Evolutionary conservation across 2,888 invertebrate genomes (phyloP).

Genomic region (Reticulitermes lucifugus): DNA sequence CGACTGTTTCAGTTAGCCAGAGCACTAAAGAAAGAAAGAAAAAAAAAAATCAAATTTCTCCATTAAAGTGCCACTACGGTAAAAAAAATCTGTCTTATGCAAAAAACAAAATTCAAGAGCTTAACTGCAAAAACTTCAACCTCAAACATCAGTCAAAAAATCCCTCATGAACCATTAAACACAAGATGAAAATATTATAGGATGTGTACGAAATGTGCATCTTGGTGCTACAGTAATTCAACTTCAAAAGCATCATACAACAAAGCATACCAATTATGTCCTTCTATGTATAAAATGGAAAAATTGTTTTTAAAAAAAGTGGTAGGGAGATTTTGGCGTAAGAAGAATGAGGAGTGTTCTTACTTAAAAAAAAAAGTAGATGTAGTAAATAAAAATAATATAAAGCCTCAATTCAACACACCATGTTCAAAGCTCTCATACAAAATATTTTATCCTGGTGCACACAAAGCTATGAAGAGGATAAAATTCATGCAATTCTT

Average conservation of each 20-base stretch:
- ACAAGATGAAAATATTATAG: neutral
- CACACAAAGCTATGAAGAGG: slow-evolving; percentile 2
- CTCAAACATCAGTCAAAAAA: neutral
- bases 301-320: slow-evolving; percentile 23
- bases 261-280: neutral
- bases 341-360: neutral
- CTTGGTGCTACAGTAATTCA: neutral
- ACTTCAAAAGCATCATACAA: slow-evolving; percentile 2
- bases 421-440: slow-evolving; percentile 25
- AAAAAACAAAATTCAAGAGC: neutral
- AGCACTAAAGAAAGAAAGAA: neutral
- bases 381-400: slow-evolving; percentile 21
- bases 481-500: slow-evolving; percentile 11
- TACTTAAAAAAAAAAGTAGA: slow-evolving; percentile 4
- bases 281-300: slow-evolving; percentile 6
- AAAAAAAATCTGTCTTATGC: neutral
- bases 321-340: neutral
- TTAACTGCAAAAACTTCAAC: neutral
- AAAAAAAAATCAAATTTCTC: neutral
- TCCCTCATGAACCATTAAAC: neutral
- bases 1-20: neutral
- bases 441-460: neutral
- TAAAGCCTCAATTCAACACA: slow-evolving; percentile 23
- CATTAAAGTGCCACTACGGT: neutral
- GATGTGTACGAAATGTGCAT: neutral